These are phyloP conservation scores for Caenorhabditis auriculariae DNA, from an alignment of 2,888 invertebrate genomes.

Conservation along the genomic window DNA sequence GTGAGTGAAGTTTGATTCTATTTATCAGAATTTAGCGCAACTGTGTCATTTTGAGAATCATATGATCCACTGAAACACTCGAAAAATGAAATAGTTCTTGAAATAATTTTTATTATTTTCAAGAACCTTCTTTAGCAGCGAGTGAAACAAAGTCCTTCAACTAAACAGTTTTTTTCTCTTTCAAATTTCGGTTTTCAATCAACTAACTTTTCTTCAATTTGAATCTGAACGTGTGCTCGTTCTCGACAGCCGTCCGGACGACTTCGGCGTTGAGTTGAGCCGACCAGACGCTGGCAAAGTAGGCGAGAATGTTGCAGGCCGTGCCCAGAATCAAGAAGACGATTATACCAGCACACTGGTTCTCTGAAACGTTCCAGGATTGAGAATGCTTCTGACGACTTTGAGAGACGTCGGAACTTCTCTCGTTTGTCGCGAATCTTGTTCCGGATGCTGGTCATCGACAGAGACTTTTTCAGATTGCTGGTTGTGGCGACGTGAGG, in stretches of 20 bases:
- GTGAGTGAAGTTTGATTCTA: too few species aligned
- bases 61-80: too few species aligned
- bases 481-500: too few species aligned
- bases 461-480: conserved; percentile 12
- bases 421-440: conserved; percentile 14
- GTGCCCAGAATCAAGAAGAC: conserved; percentile 34
- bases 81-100: too few species aligned
- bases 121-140: too few species aligned
- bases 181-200: too few species aligned
- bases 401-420: conserved; percentile 13
- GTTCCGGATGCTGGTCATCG: conserved; percentile 12
- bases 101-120: too few species aligned
- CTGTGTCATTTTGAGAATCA: too few species aligned
- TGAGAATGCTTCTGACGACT: neutral
- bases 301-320: conserved; percentile 34
- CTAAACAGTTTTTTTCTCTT: too few species aligned
- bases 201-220: conserved; percentile 37
- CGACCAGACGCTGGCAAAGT: conserved; percentile 40
- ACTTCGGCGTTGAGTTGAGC: conserved; percentile 49
- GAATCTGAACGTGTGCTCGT: conserved; percentile 30
- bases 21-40: too few species aligned
- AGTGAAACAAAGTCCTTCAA: too few species aligned
- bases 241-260: conserved; percentile 44
- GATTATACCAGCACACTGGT: conserved; percentile 43
- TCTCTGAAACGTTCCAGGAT: conserved; percentile 24